These are phyloP conservation scores for Oryzias woworae DNA, from an alignment of 2,113 vertebrate genomes.

Conservation along the genomic window DNA sequence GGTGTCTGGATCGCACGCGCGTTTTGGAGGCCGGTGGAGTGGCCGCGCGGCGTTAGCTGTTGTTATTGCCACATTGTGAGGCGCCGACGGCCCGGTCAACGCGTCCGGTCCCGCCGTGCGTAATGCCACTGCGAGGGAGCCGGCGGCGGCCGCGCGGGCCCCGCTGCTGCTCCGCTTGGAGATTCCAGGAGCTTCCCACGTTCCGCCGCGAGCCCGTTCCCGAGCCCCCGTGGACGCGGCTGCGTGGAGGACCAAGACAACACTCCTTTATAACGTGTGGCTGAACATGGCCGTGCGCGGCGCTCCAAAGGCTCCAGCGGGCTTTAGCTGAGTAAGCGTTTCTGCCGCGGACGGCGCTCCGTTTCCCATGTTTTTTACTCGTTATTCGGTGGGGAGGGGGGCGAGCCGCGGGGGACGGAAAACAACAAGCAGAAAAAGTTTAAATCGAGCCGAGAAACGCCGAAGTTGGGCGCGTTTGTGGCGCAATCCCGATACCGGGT, in stretches of 20 bases:
- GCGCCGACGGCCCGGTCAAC: slow-evolving; percentile 41
- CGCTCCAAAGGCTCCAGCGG: too few species aligned
- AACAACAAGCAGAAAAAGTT: not conserved
- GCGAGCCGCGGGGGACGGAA: not conserved
- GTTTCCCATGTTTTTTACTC: too few species aligned
- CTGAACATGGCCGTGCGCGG: too few species aligned
- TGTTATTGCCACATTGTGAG: slow-evolving; percentile 38
- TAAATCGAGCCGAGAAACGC: not conserved
- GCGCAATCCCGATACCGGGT: not conserved
- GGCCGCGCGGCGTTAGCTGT: not conserved
- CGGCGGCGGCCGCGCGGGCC: too few species aligned
- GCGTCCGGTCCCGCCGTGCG: slow-evolving; percentile 9
- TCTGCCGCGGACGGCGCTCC: too few species aligned
- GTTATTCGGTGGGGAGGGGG: not conserved
- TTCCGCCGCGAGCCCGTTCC: not conserved
- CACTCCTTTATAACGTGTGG: too few species aligned
- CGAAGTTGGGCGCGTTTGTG: not conserved
- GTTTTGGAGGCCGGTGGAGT: too few species aligned
- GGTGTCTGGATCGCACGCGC: too few species aligned
- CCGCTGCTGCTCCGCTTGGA: not conserved
- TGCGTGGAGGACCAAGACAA: not conserved
- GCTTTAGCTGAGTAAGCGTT: too few species aligned
- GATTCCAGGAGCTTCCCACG: slow-evolving; percentile 7
- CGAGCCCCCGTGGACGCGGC: not conserved
- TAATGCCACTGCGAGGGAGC: slow-evolving; percentile 18